Conservation (phyloP, 2,113 vertebrate species). For the Colius striatus region DNA sequence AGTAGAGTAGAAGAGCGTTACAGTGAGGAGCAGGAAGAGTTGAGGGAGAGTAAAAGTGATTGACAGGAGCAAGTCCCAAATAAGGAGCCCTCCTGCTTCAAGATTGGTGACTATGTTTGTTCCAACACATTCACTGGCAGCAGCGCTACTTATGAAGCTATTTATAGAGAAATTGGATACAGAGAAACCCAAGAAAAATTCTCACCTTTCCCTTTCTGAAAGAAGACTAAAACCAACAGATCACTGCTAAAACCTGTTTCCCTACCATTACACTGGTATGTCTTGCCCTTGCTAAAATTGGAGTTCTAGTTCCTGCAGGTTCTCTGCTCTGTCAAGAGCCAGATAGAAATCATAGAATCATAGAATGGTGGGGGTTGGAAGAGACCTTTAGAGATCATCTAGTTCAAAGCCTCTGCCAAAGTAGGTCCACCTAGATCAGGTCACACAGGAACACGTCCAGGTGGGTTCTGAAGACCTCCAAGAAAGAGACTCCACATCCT, state of each 20-base stretch:
- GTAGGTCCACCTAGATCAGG: too few relatives aligned
- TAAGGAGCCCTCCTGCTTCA: background rate
- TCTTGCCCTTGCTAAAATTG: background rate
- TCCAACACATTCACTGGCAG: constrained; percentile 31
- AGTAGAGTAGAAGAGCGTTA: background rate
- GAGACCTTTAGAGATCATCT: too few relatives aligned
- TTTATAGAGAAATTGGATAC: constrained; percentile 59
- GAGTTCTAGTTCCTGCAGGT: background rate
- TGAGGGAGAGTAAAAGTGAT: background rate
- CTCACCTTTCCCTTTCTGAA: constrained; percentile 1
- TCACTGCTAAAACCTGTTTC: background rate
- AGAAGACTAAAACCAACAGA: background rate
- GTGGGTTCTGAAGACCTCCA: too few relatives aligned
- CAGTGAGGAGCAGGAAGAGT: background rate
- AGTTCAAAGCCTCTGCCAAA: too few relatives aligned
- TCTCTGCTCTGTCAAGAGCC: background rate
- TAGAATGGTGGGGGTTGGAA: too few relatives aligned
- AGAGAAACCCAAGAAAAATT: constrained; percentile 28
- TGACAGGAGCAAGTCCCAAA: constrained; percentile 33
- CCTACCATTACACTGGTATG: background rate
- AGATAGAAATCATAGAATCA: background rate
- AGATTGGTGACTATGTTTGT: background rate
- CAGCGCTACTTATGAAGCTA: constrained; percentile 33
- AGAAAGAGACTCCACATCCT: too few relatives aligned
- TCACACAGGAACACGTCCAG: too few relatives aligned